These are phyloP conservation scores for Arbacia lixula DNA, from an alignment of 53 echinoderm and acorn worm genomes.

Conservation along the genomic window DNA sequence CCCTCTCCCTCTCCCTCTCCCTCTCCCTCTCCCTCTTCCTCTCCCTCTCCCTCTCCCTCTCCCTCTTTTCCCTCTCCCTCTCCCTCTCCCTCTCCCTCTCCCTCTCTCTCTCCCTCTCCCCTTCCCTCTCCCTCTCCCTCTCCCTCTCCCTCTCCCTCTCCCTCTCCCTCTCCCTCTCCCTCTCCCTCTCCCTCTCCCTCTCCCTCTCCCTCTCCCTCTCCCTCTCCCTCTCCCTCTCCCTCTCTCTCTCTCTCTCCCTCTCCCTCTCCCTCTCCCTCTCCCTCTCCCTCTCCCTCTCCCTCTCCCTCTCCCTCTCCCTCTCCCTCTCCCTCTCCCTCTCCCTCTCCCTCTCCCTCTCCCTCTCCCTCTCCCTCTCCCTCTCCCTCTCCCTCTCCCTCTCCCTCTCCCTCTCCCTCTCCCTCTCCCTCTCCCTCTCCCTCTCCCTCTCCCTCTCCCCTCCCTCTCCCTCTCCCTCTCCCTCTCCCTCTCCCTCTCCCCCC, in stretches of 20 bases:
- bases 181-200: not conserved
- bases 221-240: not conserved
- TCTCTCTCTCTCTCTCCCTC: not conserved
- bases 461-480: not conserved
- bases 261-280: not conserved
- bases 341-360: not conserved
- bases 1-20: not conserved
- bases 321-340: not conserved
- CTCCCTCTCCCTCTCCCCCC: not conserved
- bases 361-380: not conserved
- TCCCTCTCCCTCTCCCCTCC: not conserved
- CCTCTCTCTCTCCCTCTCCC: not conserved
- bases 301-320: too few species aligned
- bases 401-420: not conserved
- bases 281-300: not conserved
- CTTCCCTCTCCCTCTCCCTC: not conserved
- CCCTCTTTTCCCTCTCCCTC: not conserved
- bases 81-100: not conserved
- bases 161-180: not conserved
- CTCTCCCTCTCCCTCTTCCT: not conserved
- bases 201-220: not conserved
- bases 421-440: not conserved
- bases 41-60: not conserved
- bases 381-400: not conserved
- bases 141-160: not conserved